A percentile compares a stretch with the other conserved stretches of the same genome.
Conservation (phyloP, 2,888 invertebrate species). For the Alsophila aescularia region DNA sequence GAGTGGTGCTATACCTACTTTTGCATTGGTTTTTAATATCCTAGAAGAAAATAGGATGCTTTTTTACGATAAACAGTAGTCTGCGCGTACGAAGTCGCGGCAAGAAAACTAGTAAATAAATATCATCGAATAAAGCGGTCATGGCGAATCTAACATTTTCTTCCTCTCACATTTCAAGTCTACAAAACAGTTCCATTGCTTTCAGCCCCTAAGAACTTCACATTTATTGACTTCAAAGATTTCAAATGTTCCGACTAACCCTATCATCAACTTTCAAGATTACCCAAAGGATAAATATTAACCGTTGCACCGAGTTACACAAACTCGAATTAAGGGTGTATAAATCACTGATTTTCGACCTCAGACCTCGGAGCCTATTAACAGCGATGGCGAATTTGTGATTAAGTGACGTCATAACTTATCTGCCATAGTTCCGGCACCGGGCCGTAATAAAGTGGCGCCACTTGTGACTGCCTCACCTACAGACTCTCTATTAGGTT, state of each 20-base stretch:
- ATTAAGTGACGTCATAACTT: conserved; percentile 70
- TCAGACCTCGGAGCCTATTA: conserved; percentile 54
- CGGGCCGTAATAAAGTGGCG: conserved; percentile 55
- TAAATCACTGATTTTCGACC: conserved; percentile 58
- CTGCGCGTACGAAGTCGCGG: too few relatives aligned
- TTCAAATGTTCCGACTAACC: background rate
- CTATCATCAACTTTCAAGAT: conserved; percentile 17
- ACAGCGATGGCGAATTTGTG: conserved; percentile 66
- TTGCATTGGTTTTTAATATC: too few relatives aligned
- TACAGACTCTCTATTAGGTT: conserved; percentile 61
- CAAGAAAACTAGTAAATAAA: too few relatives aligned
- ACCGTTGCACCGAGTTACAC: conserved; percentile 29
- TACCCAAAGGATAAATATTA: conserved; percentile 27
- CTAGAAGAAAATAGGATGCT: too few relatives aligned
- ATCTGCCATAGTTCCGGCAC: conserved; percentile 58
- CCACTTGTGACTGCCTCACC: conserved; percentile 58
- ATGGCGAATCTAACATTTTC: too few relatives aligned
- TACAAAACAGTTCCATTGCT: too few relatives aligned
- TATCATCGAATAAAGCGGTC: too few relatives aligned
- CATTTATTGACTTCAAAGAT: too few relatives aligned
- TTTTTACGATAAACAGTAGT: too few relatives aligned
- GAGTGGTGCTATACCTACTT: too few relatives aligned
- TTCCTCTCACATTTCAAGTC: too few relatives aligned
- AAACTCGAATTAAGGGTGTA: conserved; percentile 52
- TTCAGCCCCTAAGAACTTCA: too few relatives aligned